Percentiles rank a stretch among this genome's conserved stretches.
Conservation (phyloP, 2,113 vertebrate genomes). For the Marmota monax region DNA sequence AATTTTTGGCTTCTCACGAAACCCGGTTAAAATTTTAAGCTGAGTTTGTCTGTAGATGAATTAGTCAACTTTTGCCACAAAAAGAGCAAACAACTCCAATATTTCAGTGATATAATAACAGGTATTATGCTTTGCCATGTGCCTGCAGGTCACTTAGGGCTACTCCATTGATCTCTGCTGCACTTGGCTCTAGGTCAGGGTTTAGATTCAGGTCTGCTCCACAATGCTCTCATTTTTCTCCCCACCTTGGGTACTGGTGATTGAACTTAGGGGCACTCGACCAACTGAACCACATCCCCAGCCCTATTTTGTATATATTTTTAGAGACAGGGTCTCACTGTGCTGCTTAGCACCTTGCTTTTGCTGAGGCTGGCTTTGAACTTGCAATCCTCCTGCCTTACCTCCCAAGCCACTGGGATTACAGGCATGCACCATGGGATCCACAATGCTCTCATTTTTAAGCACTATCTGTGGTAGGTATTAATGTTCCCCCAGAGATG, state of each 20-base stretch:
- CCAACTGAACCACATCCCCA: too few relatives aligned
- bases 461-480: background rate
- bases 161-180: background rate
- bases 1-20: background rate
- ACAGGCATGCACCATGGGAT: too few relatives aligned
- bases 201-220: background rate
- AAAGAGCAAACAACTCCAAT: background rate
- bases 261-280: too few relatives aligned
- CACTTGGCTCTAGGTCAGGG: background rate
- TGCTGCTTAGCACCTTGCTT: too few relatives aligned
- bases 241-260: too few relatives aligned
- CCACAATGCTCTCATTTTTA: background rate
- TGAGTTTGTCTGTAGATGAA: background rate
- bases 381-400: too few relatives aligned
- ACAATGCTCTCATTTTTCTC: background rate
- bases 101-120: background rate
- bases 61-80: background rate
- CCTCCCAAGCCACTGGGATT: too few relatives aligned
- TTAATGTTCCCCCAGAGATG: background rate
- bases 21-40: conserved; percentile 24
- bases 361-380: too few relatives aligned
- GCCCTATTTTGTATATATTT: too few relatives aligned
- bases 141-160: background rate
- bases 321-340: too few relatives aligned
- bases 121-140: background rate